A percentile compares a stretch with the other conserved stretches of the same genome.
These are phyloP conservation scores for Sesia apiformis DNA, from an alignment of 2,888 invertebrate species.

Conservation along the genomic window DNA sequence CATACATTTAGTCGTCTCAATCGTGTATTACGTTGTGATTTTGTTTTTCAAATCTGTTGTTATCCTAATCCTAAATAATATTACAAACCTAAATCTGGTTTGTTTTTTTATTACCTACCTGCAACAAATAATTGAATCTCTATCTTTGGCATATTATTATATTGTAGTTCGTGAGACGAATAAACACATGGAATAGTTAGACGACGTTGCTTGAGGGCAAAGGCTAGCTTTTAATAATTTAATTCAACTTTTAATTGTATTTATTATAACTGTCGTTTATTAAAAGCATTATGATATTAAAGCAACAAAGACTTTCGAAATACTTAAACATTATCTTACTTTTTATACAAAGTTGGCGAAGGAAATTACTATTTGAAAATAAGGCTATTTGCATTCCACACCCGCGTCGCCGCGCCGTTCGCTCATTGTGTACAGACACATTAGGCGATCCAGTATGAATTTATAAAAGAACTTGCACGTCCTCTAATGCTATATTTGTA, in stretches of 20 bases:
- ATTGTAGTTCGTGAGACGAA: too few species aligned
- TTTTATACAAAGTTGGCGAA: slow-evolving; percentile 13
- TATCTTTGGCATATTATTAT: too few species aligned
- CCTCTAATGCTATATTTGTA: background rate
- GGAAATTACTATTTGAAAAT: slow-evolving; percentile 30
- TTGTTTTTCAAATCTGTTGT: too few species aligned
- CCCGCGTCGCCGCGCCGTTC: slow-evolving; percentile 14
- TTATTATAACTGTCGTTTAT: background rate
- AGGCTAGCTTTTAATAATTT: background rate
- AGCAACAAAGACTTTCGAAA: background rate
- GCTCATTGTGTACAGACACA: slow-evolving; percentile 22
- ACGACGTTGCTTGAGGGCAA: too few species aligned
- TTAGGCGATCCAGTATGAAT: slow-evolving; percentile 26
- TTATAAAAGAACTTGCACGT: slow-evolving; percentile 14
- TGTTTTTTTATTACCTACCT: too few species aligned
- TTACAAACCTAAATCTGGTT: too few species aligned
- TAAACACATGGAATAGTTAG: too few species aligned
- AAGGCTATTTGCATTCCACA: slow-evolving; percentile 31
- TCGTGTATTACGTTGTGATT: too few species aligned
- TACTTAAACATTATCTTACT: background rate
- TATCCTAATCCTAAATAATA: too few species aligned
- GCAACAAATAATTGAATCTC: too few species aligned
- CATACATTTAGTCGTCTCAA: too few species aligned
- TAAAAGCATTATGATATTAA: background rate
- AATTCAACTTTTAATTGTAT: background rate